Conservation (phyloP, 2,888 invertebrate species). For the Andrena haemorrhoa region DNA sequence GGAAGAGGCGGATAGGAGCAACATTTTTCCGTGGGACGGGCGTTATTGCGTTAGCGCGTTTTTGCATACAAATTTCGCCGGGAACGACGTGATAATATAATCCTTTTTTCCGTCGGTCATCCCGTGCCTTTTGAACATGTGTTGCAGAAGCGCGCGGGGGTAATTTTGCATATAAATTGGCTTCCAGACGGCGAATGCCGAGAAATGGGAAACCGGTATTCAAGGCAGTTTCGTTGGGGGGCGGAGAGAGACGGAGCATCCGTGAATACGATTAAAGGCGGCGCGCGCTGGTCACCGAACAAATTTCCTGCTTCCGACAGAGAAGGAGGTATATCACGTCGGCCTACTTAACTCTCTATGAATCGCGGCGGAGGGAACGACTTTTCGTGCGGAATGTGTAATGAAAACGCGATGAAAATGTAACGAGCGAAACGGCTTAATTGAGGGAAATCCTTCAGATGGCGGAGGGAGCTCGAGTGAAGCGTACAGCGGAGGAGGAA, state of each 20-base stretch:
- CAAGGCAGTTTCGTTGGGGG: constrained; percentile 55
- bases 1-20: constrained; percentile 1
- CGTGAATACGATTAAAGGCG: constrained; percentile 60
- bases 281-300: constrained; percentile 46
- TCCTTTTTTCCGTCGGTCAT: constrained; percentile 47
- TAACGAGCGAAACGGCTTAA: constrained; percentile 46
- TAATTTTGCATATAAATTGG: constrained; percentile 74
- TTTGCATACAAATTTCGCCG: constrained; percentile 68
- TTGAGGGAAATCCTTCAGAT: constrained; percentile 44
- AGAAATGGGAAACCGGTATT: constrained; percentile 68
- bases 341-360: constrained; percentile 59
- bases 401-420: constrained; percentile 45
- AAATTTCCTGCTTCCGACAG: constrained; percentile 66
- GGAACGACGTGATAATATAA: constrained; percentile 67
- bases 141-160: constrained; percentile 58
- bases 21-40: constrained; percentile 31
- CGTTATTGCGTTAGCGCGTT: constrained; percentile 63
- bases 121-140: constrained; percentile 70
- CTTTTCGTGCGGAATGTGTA: constrained; percentile 40
- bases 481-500: background rate
- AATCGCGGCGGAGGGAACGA: constrained; percentile 42
- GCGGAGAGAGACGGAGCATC: constrained; percentile 44
- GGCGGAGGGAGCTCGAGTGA: constrained; percentile 18
- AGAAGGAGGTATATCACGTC: constrained; percentile 54
- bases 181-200: constrained; percentile 64